Conservation (phyloP, 1,140 invertebrate genomes). For the Goniozus legneri region DNA sequence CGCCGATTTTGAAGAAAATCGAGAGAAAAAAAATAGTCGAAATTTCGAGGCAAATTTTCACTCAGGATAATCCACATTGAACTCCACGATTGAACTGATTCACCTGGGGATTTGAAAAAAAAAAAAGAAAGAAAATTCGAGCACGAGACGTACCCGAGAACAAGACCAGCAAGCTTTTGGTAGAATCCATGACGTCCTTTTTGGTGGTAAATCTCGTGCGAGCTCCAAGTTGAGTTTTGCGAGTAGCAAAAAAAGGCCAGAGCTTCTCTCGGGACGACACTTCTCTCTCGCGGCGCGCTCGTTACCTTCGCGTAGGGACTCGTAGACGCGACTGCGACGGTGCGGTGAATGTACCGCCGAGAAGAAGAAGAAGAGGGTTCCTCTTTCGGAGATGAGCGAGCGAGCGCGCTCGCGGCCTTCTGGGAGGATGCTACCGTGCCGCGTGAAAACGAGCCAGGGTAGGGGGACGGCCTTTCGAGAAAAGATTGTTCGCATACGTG, state of each 20-base stretch:
- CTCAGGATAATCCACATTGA: too few species aligned
- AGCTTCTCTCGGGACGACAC: background rate
- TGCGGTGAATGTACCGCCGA: background rate
- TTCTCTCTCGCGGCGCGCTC: conserved; percentile 12
- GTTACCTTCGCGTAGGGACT: conserved; percentile 27
- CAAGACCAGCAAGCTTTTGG: conserved; percentile 4
- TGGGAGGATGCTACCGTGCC: conserved; percentile 16
- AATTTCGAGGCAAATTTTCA: too few species aligned
- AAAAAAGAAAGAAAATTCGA: background rate
- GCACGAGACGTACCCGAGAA: conserved; percentile 20
- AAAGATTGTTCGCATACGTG: too few species aligned
- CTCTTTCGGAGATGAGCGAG: conserved; percentile 8
- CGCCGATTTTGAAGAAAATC: too few species aligned
- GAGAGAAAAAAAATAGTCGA: too few species aligned
- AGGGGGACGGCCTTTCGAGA: background rate
- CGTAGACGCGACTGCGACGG: conserved; percentile 21
- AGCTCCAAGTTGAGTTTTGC: background rate
- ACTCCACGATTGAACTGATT: too few species aligned
- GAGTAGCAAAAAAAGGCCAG: background rate
- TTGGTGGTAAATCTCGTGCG: background rate
- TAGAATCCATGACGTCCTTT: conserved; percentile 10
- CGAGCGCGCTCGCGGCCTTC: conserved; percentile 1
- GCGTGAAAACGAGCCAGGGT: background rate
- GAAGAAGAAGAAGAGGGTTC: conserved; percentile 19
- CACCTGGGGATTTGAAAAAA: background rate